Percentiles rank a stretch among this genome's conserved stretches.
Evolutionary conservation across 2,888 invertebrate genomes (phyloP).

Genomic region (Lamproptera curius): DNA sequence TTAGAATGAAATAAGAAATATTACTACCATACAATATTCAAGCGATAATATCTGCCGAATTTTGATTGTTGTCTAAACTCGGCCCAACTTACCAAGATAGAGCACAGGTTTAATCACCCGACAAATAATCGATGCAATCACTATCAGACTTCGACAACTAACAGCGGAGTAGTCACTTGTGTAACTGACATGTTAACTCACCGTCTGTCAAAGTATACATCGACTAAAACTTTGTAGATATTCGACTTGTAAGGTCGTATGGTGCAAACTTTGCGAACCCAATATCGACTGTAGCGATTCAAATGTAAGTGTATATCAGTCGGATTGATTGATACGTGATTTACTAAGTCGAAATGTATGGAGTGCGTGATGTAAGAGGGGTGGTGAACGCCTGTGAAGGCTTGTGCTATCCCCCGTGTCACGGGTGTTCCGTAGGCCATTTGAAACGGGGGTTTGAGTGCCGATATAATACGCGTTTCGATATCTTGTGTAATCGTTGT

Average conservation of each 20-base stretch:
- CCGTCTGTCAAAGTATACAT: conserved; percentile 73
- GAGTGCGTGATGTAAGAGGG: conserved; percentile 78
- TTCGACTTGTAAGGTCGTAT: conserved; percentile 28
- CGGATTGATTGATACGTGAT: conserved; percentile 50
- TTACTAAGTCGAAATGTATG: conserved; percentile 44
- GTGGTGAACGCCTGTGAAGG: conserved; percentile 71
- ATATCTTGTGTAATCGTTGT: conserved; percentile 67
- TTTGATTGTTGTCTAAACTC: too few relatives aligned
- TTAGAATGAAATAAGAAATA: too few relatives aligned
- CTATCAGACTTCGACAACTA: conserved; percentile 61
- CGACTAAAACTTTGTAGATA: conserved; percentile 37
- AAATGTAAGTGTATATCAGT: conserved; percentile 23
- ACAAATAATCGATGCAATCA: conserved; percentile 54
- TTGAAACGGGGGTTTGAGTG: conserved; percentile 65
- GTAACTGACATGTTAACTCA: conserved; percentile 75
- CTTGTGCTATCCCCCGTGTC: conserved; percentile 79
- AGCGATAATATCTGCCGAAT: too few relatives aligned
- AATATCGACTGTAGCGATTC: conserved; percentile 45
- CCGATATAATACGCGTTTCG: conserved; percentile 70
- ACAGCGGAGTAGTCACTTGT: conserved; percentile 43
- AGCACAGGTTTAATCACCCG: conserved; percentile 31
- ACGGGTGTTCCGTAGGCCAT: conserved; percentile 78
- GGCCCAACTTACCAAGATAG: too few relatives aligned
- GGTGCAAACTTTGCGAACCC: conserved; percentile 22
- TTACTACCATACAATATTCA: too few relatives aligned